Evolutionary conservation across 35 echinoderm and acorn worm genomes (phyloP).

Genomic region (Patiria miniata): DNA sequence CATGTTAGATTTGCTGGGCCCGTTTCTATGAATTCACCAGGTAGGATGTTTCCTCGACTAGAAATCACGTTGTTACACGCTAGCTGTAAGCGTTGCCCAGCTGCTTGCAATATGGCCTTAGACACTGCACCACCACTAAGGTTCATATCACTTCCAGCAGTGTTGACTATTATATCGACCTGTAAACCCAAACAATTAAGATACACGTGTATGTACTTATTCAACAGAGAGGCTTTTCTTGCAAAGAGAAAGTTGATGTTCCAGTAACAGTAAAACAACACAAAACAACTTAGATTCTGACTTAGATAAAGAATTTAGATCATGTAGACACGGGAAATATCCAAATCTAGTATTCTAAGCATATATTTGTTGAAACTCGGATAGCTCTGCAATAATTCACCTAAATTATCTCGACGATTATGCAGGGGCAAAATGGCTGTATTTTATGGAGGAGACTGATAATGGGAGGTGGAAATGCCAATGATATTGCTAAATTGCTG

Average conservation of each 20-base stretch:
- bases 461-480: constrained; percentile 44
- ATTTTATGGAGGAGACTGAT: constrained; percentile 44
- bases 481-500: constrained; percentile 53
- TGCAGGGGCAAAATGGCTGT: too few species aligned
- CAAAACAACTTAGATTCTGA: too few species aligned
- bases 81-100: not conserved
- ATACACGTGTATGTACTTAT: too few species aligned
- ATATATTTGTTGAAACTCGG: too few species aligned
- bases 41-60: not conserved
- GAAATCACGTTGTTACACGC: not conserved
- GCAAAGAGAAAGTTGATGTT: too few species aligned
- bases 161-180: constrained; percentile 36
- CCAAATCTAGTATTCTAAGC: too few species aligned
- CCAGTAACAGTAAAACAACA: too few species aligned
- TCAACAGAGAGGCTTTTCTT: too few species aligned
- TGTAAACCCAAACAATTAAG: not conserved
- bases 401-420: too few species aligned
- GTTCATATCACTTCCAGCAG: constrained; percentile 21
- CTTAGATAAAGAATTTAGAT: too few species aligned
- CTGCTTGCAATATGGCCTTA: constrained; percentile 3
- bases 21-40: constrained; percentile 6
- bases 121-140: constrained; percentile 22
- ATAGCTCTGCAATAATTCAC: too few species aligned
- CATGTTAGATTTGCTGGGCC: constrained; percentile 20
- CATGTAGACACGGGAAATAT: too few species aligned